These are phyloP conservation scores for Drosophila aldrichi DNA, from an alignment of 2,888 invertebrate species.

Conservation along the genomic window DNA sequence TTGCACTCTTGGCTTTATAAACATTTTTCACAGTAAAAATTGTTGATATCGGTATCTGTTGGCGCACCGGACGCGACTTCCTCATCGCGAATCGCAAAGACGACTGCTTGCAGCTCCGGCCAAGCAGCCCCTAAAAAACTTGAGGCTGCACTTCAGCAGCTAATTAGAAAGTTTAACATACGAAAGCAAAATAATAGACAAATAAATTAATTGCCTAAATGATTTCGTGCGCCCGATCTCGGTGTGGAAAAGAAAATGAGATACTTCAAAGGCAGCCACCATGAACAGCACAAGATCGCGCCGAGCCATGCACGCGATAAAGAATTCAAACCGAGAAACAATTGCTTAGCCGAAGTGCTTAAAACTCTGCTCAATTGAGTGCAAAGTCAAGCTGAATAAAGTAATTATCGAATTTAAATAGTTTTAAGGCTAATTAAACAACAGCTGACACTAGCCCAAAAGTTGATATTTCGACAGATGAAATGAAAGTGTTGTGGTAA, in stretches of 20 bases:
- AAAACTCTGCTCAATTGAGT: slow-evolving; percentile 5
- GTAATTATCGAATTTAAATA: slow-evolving; percentile 5
- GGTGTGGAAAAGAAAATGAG: slow-evolving; percentile 60
- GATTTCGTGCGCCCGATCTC: slow-evolving; percentile 65
- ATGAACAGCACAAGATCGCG: slow-evolving; percentile 64
- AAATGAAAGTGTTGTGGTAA: too few relatives aligned
- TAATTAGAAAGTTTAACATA: slow-evolving; percentile 75
- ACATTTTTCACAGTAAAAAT: slow-evolving; percentile 64
- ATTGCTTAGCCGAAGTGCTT: slow-evolving; percentile 11
- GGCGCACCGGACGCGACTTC: slow-evolving; percentile 78
- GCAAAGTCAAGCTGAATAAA: slow-evolving; percentile 3
- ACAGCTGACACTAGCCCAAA: background rate
- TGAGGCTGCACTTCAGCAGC: slow-evolving; percentile 47
- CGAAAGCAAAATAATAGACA: slow-evolving; percentile 63
- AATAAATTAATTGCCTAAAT: slow-evolving; percentile 74
- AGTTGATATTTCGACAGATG: background rate
- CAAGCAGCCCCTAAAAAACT: slow-evolving; percentile 73
- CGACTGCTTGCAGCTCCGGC: slow-evolving; percentile 65
- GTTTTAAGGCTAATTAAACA: background rate
- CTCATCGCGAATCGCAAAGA: slow-evolving; percentile 82
- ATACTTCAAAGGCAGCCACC: slow-evolving; percentile 70
- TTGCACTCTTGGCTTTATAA: slow-evolving; percentile 51
- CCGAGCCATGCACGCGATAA: slow-evolving; percentile 21
- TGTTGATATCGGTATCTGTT: slow-evolving; percentile 42
- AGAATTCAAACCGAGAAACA: slow-evolving; percentile 22